Percentiles rank a stretch among this genome's conserved stretches.
phyloP scores from a whole-genome alignment of 2,113 vertebrate genomes.

The cat (Felis catus) region DNA sequence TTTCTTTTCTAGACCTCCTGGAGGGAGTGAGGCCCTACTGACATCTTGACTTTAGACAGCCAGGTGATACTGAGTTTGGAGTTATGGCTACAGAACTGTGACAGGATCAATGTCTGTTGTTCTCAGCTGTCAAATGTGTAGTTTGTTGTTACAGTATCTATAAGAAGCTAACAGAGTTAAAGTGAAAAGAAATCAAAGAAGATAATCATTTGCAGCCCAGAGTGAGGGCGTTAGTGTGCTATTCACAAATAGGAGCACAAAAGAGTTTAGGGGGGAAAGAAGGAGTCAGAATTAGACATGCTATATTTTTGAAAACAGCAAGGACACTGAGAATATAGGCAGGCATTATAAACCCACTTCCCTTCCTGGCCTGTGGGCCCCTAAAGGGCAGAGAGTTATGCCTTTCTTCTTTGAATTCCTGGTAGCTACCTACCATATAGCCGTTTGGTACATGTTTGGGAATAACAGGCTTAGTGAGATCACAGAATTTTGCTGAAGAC shows the following conservation, averaged over 20 bases:
- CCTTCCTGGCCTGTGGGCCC: background rate
- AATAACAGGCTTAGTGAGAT: background rate
- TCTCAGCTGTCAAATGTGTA: background rate
- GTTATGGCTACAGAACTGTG: background rate
- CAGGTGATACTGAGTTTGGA: background rate
- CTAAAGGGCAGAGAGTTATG: background rate
- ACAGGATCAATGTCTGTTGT: background rate
- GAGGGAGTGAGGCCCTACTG: background rate
- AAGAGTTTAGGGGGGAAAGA: background rate
- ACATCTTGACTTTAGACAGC: background rate
- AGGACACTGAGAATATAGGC: background rate
- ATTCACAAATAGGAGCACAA: background rate
- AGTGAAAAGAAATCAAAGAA: constrained; percentile 4
- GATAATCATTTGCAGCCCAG: background rate
- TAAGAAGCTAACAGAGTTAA: background rate
- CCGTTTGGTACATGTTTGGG: background rate
- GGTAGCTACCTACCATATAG: background rate
- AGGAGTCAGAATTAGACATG: background rate
- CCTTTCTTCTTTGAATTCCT: background rate
- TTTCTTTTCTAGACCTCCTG: background rate
- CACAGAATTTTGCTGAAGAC: background rate
- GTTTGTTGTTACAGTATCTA: background rate
- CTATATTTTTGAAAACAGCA: background rate
- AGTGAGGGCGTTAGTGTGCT: background rate
- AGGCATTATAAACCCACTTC: background rate